Conservation (phyloP, 2,113 vertebrate genomes). For the Syrrhaptes paradoxus region DNA sequence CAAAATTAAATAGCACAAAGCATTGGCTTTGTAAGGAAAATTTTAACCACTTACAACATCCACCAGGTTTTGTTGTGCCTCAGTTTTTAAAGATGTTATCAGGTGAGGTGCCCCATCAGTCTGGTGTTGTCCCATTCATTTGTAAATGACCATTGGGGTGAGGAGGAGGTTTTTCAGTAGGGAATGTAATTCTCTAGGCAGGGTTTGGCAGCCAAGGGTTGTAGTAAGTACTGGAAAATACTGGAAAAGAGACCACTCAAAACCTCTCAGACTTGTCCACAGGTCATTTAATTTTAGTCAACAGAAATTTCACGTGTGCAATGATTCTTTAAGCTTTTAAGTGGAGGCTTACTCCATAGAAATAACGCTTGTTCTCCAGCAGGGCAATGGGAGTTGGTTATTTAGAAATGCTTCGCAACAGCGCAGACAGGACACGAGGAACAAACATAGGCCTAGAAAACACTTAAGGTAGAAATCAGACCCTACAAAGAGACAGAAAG, state of each 20-base stretch:
- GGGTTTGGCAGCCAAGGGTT: neutral
- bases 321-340: neutral
- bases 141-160: neutral
- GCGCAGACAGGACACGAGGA: neutral
- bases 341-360: neutral
- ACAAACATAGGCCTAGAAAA: neutral
- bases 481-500: neutral
- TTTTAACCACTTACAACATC: neutral
- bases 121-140: neutral
- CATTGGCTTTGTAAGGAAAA: neutral
- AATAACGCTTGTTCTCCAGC: neutral
- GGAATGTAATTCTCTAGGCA: neutral
- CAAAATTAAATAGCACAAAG: neutral
- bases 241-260: neutral
- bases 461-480: accelerated
- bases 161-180: neutral
- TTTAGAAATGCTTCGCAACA: neutral
- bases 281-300: neutral
- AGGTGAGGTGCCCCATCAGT: neutral
- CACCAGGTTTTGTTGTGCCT: neutral
- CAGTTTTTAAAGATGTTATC: neutral
- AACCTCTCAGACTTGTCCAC: neutral
- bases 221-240: neutral
- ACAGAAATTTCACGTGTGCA: neutral
- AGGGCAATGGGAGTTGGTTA: neutral